These are phyloP conservation scores for Pseudoatta argentina DNA, from an alignment of 1,140 invertebrate species.

Conservation along the genomic window DNA sequence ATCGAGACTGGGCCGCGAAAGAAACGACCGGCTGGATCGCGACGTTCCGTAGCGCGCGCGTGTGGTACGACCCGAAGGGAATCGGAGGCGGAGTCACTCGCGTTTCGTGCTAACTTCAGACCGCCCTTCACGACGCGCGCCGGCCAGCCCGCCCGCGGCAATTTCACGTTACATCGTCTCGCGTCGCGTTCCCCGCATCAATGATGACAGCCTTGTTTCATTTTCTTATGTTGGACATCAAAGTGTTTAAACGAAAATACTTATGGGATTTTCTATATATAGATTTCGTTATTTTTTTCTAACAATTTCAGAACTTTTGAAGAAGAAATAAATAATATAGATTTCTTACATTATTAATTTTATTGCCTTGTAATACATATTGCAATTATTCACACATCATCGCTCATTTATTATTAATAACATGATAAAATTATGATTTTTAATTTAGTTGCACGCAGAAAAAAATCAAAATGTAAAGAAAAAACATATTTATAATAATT, in stretches of 20 bases:
- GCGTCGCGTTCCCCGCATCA: not conserved
- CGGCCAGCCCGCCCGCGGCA: slow-evolving; percentile 39
- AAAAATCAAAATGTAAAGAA: too few relatives aligned
- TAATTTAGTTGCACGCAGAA: too few relatives aligned
- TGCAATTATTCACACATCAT: not conserved
- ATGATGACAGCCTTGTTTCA: not conserved
- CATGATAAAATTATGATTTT: too few relatives aligned
- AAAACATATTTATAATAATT: too few relatives aligned
- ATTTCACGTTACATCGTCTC: slow-evolving; percentile 1
- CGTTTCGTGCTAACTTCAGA: slow-evolving; percentile 35
- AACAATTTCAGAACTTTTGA: not conserved
- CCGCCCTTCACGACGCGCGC: slow-evolving; percentile 36
- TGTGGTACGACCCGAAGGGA: slow-evolving; percentile 52
- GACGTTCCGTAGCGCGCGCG: slow-evolving; percentile 39
- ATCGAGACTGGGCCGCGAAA: slow-evolving; percentile 69
- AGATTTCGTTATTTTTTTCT: not conserved
- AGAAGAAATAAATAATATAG: not conserved
- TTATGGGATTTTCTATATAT: not conserved
- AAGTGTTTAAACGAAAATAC: not conserved
- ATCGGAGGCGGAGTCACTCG: slow-evolving; percentile 76
- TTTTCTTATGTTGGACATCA: slow-evolving; percentile 55
- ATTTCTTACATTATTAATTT: not conserved
- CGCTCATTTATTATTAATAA: too few relatives aligned
- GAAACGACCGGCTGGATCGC: slow-evolving; percentile 46
- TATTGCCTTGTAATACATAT: not conserved